phyloP scores from a whole-genome alignment of 2,113 vertebrate species.

The Istiophorus platypterus region DNA sequence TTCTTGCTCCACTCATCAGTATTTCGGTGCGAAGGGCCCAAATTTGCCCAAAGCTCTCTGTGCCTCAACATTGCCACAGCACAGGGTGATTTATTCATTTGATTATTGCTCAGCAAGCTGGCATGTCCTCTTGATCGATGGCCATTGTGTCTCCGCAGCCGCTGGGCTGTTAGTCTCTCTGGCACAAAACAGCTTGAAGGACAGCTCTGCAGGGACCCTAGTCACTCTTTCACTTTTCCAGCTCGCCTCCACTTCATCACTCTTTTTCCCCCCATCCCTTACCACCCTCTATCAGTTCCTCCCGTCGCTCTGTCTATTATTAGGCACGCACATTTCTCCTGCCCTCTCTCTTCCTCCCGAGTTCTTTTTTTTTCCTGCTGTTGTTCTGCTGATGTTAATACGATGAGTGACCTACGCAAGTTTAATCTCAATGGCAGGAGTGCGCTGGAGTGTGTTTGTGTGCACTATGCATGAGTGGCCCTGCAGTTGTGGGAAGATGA shows the following conservation, averaged over 20 bases:
- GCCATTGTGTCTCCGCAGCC: conserved; percentile 74
- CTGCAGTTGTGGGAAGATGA: conserved; percentile 63
- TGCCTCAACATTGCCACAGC: conserved; percentile 38
- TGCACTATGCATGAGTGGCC: conserved; percentile 46
- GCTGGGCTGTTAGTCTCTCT: conserved; percentile 65
- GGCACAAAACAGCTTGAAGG: conserved; percentile 73
- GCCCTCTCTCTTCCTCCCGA: conserved; percentile 4
- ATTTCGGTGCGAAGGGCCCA: conserved; percentile 21
- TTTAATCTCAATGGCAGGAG: conserved; percentile 58
- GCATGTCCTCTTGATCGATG: conserved; percentile 73
- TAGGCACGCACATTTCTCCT: conserved; percentile 15
- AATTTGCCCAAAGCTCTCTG: conserved; percentile 57
- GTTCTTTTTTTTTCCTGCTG: neutral
- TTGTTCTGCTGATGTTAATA: conserved; percentile 65
- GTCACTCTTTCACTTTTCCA: conserved; percentile 66
- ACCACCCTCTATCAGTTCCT: conserved; percentile 34
- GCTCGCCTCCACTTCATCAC: conserved; percentile 62
- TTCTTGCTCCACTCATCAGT: conserved; percentile 57
- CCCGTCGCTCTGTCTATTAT: conserved; percentile 33
- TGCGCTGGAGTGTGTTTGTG: conserved; percentile 47
- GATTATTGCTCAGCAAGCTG: conserved; percentile 77
- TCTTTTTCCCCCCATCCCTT: conserved; percentile 27
- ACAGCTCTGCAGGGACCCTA: conserved; percentile 64
- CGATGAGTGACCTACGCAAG: conserved; percentile 59
- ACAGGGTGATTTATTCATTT: conserved; percentile 79